phyloP scores from a whole-genome alignment of 2,888 invertebrate genomes.

The Atethmia centrago region DNA sequence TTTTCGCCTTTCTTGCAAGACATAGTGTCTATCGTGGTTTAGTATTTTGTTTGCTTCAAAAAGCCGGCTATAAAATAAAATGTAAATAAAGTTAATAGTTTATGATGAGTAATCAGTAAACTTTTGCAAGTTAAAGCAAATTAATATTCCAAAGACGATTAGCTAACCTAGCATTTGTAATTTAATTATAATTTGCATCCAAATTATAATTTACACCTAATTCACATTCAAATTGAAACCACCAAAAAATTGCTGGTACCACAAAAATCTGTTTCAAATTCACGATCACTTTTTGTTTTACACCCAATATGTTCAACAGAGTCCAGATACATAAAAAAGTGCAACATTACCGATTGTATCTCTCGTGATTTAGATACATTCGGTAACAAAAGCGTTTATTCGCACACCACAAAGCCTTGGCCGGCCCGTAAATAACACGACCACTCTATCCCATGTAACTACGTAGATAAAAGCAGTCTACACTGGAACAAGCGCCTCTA shows the following conservation, averaged over 20 bases:
- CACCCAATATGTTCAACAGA: constrained; percentile 30
- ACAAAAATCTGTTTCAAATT: background rate
- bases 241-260: background rate
- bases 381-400: constrained; percentile 78
- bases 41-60: background rate
- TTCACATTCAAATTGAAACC: background rate
- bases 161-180: background rate
- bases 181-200: too few relatives aligned
- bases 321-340: constrained; percentile 63
- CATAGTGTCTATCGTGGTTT: background rate
- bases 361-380: constrained; percentile 81
- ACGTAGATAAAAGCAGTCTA: constrained; percentile 60
- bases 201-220: background rate
- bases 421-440: constrained; percentile 76
- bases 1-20: background rate
- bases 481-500: constrained; percentile 60
- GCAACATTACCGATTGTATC: constrained; percentile 77
- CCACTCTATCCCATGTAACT: constrained; percentile 64
- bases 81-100: background rate
- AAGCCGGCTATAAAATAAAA: background rate
- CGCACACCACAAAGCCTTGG: constrained; percentile 74
- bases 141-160: background rate
- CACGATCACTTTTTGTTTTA: constrained; percentile 24
- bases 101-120: background rate
- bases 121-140: background rate